Evolutionary conservation across 1,140 invertebrate genomes (phyloP).

Genomic region (Teleopsis dalmanni): DNA sequence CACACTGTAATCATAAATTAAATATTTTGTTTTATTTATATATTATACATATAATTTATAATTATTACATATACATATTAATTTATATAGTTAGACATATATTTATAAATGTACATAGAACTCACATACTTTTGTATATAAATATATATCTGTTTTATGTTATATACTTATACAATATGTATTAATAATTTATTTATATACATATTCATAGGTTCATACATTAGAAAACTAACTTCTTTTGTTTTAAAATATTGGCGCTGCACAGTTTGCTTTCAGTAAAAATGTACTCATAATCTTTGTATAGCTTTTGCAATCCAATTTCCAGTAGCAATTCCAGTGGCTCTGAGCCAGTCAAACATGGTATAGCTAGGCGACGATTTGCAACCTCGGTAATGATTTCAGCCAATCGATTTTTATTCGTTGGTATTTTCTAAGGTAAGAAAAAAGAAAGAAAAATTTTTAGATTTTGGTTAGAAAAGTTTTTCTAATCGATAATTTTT

Average conservation of each 20-base stretch:
- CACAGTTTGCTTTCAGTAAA: constrained; percentile 40
- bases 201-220: no score
- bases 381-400: constrained; percentile 39
- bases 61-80: no score
- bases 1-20: no score
- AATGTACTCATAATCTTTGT: constrained; percentile 41
- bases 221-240: constrained; percentile 7
- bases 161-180: no score
- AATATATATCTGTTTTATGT: no score
- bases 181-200: no score
- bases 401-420: constrained; percentile 38
- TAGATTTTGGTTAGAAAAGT: no score
- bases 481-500: no score
- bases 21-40: constrained; percentile 11
- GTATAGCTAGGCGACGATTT: constrained; percentile 37
- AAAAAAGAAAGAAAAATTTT: constrained; percentile 3
- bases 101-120: no score
- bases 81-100: no score
- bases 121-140: no score
- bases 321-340: constrained; percentile 39
- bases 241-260: constrained; percentile 24
- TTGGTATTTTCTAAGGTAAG: constrained; percentile 32
- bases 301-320: constrained; percentile 39
- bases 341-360: constrained; percentile 35
- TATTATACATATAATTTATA: no score